Conservation (phyloP, 2,113 vertebrate genomes). For the Uropsilus gracilis region DNA sequence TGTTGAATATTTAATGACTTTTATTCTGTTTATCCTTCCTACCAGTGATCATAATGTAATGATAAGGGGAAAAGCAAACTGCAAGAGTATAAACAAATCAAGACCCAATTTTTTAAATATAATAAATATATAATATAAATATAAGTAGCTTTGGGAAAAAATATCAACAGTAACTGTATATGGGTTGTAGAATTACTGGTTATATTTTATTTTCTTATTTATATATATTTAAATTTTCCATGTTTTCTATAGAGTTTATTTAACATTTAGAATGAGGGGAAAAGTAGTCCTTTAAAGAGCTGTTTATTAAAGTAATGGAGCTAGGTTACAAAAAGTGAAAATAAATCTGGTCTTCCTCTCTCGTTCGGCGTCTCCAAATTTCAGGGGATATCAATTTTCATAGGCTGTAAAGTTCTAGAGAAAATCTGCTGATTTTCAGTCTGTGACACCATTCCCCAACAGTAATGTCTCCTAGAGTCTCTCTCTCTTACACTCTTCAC, state of each 20-base stretch:
- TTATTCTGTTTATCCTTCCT: constrained; percentile 44
- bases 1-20: constrained; percentile 61
- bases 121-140: background rate
- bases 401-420: constrained; percentile 49
- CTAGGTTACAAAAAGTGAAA: constrained; percentile 75
- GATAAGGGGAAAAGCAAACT: constrained; percentile 47
- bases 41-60: constrained; percentile 29
- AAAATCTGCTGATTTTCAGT: constrained; percentile 72
- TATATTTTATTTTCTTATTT: constrained; percentile 64
- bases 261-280: constrained; percentile 46
- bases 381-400: constrained; percentile 73
- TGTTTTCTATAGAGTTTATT: constrained; percentile 52
- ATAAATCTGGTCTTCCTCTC: constrained; percentile 77
- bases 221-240: constrained; percentile 4
- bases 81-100: background rate
- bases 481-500: constrained; percentile 70
- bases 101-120: background rate
- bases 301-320: constrained; percentile 77
- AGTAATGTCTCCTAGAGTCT: constrained; percentile 75
- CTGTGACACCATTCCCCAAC: constrained; percentile 43
- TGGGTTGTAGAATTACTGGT: background rate
- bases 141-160: constrained; percentile 20
- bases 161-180: constrained; percentile 27
- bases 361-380: constrained; percentile 72
- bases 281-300: constrained; percentile 44